Base-by-base conservation (phyloP, 1,140 invertebrate genomes). In the Daktulosphaira vitifoliae region DNA sequence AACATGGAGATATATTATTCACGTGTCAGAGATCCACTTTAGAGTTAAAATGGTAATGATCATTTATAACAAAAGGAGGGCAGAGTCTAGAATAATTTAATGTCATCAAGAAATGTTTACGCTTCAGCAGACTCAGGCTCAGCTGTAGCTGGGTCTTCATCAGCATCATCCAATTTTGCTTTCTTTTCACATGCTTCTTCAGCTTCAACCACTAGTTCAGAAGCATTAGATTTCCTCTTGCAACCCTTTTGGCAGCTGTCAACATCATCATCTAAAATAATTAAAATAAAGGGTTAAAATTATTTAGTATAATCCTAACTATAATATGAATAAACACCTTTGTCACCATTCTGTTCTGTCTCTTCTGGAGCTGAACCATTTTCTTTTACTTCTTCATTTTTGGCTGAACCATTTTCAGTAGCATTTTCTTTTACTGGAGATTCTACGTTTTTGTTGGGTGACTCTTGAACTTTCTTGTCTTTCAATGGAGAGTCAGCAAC, bases 21-120 rank as follows among this genome's bases (percentile, higher is more conserved):
- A 62, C 29, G 42, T 33, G 15, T 48, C 56, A 62, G 18, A 62
- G 16, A 46, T 62, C 56, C 29, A 25, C 56, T 62, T 59, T 23
- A 37, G 44, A 59, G 39, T 59, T 8, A 62, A 56, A 48, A 62
- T 62, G 39, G 54, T 59, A 59, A 23, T 46, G 25, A 20, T 48
- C 25, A 48, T 48, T 33, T 48, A 46, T 33, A 62, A 62, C 39
- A 62, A 62, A 46, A 62, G 42, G 42, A 22, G 42, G 42, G 42
- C 6, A 48, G 56, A 39, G 56, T 62, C 56, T 62, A 62, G 56
- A 62, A 62, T 62, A 62, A 62, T 62, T 48, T 48, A 62, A 62
- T 48, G 56, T 62, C 56, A 62, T 33, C 23, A 25, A 62, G 22
- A 62, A 16, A 5, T 48, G 56, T 62, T 62, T 62, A 62, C 56